These are phyloP conservation scores for Samia ricini DNA, from an alignment of 1,140 invertebrate species.

Conservation along the genomic window DNA sequence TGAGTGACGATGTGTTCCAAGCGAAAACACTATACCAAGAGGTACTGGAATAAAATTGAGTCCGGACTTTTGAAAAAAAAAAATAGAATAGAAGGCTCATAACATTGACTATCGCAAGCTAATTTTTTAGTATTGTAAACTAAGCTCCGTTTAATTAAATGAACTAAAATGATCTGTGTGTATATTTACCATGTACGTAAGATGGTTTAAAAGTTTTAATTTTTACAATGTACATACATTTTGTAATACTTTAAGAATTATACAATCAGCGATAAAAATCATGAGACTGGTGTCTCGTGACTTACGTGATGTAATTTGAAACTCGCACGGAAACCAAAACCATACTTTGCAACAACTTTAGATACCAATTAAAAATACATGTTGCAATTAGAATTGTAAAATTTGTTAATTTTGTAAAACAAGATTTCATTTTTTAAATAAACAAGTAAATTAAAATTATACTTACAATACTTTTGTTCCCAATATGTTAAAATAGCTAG, in stretches of 20 bases:
- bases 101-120: neutral
- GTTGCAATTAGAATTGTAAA: too few relatives aligned
- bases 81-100: neutral
- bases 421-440: too few relatives aligned
- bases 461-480: too few relatives aligned
- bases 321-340: neutral
- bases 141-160: neutral
- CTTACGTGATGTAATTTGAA: neutral
- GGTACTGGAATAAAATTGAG: too few relatives aligned
- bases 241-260: neutral
- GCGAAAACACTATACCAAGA: too few relatives aligned
- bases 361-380: too few relatives aligned
- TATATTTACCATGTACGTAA: neutral
- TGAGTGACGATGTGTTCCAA: too few relatives aligned
- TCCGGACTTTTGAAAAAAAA: too few relatives aligned
- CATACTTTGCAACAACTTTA: neutral
- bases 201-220: neutral
- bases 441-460: too few relatives aligned
- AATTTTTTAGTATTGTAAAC: neutral
- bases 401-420: too few relatives aligned
- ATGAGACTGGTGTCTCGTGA: slow-evolving; percentile 1
- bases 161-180: neutral
- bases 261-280: neutral
- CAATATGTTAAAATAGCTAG: too few relatives aligned
- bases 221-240: neutral